Base-by-base conservation (phyloP, 2,888 invertebrate genomes). In the Latrodectus hesperus region DNA sequence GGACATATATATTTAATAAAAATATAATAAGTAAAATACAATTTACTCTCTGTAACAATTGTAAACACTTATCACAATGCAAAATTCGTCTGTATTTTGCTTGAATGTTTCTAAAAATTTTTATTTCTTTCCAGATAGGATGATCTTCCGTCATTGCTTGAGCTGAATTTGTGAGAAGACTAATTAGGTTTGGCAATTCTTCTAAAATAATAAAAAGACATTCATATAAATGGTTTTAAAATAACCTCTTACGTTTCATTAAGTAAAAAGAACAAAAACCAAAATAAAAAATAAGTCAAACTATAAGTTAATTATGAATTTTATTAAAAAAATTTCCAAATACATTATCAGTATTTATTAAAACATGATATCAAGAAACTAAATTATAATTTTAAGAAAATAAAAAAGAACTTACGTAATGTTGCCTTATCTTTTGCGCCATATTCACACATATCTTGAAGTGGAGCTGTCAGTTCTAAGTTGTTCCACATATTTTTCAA, bases 101-200 rank as follows among this genome's bases (percentile, higher is more conserved):
- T 68, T 86, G 86, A 49, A 86, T 52, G 77, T 82, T 86, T 2
- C 38, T 52, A 22, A 81, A 76, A 52, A 86, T 76, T 38, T 81
- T 79, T 10, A 86, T 73, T 67, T 86, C 86, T 17, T 38, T 51
- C 86, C 86, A 86, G 14, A 86, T 38, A n/a, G 77, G 81, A 81
- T 81, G 51, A 55, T 86, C 86, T 53, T 60, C 4, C n/a, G 86
- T 86, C 0, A 86, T 77, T 49, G 67, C 52, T 55, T 81, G 77
- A 72, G 86, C 86, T 17, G 76, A 75, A 72, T 64, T n/a, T 22
- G 86, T 81, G 12, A 86, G 60, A n/a, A 81, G 52, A 17, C 53
- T 81, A 16, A 77, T 22, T 38, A 86, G 22, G 6, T 52, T 38
- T 26, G 65, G 53, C 14, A 86, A 67, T 1, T 67, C 22, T 16